Conservation (phyloP, 1,140 invertebrate species). For the Bombyx mori region ASM3026992v2 NC_085111.1:6032501-6033000, state of each 20-base stretch:
- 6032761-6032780: conserved; percentile 38
- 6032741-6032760: conserved; percentile 45
- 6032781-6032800: conserved; percentile 5
- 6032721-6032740: conserved; percentile 36
- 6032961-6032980: too few species aligned
- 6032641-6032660: conserved; percentile 74
- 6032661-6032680: conserved; percentile 41
- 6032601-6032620: conserved; percentile 79
- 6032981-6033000: too few species aligned
- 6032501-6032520: conserved; percentile 58
- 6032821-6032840: too few species aligned
- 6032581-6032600: conserved; percentile 77
- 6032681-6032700: conserved; percentile 35
- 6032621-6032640: conserved; percentile 75
- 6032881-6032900: too few species aligned
- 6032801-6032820: too few species aligned
- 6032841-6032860: too few species aligned
- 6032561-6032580: conserved; percentile 66
- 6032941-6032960: too few species aligned
- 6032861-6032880: too few species aligned
- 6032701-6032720: conserved; percentile 58
- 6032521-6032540: conserved; percentile 70
- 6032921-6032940: too few species aligned
- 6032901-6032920: too few species aligned
- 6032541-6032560: conserved; percentile 47